Conservation (phyloP, 2,113 vertebrate species). For the Cheilinus undulatus region DNA sequence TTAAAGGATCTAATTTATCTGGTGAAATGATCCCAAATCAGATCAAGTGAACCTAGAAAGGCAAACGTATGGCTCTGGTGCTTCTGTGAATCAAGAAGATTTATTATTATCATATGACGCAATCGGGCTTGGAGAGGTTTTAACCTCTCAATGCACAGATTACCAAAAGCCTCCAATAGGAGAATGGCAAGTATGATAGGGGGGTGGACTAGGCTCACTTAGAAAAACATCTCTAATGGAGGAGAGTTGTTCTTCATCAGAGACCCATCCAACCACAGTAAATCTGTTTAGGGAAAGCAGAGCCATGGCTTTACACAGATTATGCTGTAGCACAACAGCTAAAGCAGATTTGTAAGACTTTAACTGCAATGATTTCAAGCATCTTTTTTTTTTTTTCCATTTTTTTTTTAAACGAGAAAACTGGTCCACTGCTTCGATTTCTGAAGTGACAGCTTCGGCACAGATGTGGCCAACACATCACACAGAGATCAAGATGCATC, state of each 20-base stretch:
- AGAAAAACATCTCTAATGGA: constrained; percentile 69
- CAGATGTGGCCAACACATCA: constrained; percentile 38
- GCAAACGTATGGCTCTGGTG: neutral
- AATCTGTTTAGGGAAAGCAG: constrained; percentile 72
- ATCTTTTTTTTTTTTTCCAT: constrained; percentile 12
- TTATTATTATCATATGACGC: constrained; percentile 33
- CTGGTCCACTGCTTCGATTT: constrained; percentile 37
- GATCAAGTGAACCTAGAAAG: constrained; percentile 1
- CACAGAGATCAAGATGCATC: constrained; percentile 14
- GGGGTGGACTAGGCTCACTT: constrained; percentile 38
- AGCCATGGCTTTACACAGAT: constrained; percentile 76
- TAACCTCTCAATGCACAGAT: constrained; percentile 67
- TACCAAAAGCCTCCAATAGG: constrained; percentile 50
- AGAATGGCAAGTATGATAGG: constrained; percentile 18
- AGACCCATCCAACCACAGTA: constrained; percentile 58
- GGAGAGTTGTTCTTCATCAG: constrained; percentile 61
- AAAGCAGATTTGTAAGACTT: constrained; percentile 78
- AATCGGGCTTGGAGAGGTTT: constrained; percentile 44
- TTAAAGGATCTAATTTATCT: neutral
- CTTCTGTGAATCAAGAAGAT: constrained; percentile 14
- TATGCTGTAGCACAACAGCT: constrained; percentile 72
- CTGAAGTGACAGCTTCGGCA: constrained; percentile 46
- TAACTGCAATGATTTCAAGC: constrained; percentile 60
- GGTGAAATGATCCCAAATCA: neutral
- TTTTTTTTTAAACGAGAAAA: constrained; percentile 44